These are phyloP conservation scores for Cheilosia urbana DNA, from an alignment of 2,888 invertebrate genomes.

Conservation along the genomic window DNA sequence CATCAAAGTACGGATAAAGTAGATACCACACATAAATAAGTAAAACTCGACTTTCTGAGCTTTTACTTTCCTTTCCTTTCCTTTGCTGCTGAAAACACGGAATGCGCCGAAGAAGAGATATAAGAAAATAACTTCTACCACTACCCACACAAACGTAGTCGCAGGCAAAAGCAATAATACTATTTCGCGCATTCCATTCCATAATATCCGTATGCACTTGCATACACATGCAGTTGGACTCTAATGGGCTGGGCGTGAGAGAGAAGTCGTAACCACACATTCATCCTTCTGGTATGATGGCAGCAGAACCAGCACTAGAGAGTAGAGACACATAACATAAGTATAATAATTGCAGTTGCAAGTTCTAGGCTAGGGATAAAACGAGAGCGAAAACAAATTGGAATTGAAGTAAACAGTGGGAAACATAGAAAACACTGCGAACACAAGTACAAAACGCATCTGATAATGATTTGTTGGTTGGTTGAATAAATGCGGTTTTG, in stretches of 20 bases:
- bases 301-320: too few relatives aligned
- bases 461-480: too few relatives aligned
- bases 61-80: constrained; percentile 62
- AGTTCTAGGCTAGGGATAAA: constrained; percentile 62
- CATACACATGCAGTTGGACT: constrained; percentile 35
- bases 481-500: too few relatives aligned
- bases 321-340: constrained; percentile 12
- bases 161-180: background rate
- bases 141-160: background rate
- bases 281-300: background rate
- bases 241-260: constrained; percentile 8
- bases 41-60: constrained; percentile 60
- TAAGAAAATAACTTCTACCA: constrained; percentile 12
- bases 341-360: constrained; percentile 37
- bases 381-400: constrained; percentile 59
- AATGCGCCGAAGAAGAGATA: constrained; percentile 10
- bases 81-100: constrained; percentile 12
- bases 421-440: background rate
- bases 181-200: constrained; percentile 31
- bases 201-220: constrained; percentile 16
- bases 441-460: too few relatives aligned
- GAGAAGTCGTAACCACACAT: constrained; percentile 4
- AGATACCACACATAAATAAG: constrained; percentile 29
- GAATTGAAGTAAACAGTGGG: constrained; percentile 17
- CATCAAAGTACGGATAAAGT: background rate